These are phyloP conservation scores for Callyntrura guangdongensis DNA, from an alignment of 2,888 invertebrate species.

Conservation along the genomic window DNA sequence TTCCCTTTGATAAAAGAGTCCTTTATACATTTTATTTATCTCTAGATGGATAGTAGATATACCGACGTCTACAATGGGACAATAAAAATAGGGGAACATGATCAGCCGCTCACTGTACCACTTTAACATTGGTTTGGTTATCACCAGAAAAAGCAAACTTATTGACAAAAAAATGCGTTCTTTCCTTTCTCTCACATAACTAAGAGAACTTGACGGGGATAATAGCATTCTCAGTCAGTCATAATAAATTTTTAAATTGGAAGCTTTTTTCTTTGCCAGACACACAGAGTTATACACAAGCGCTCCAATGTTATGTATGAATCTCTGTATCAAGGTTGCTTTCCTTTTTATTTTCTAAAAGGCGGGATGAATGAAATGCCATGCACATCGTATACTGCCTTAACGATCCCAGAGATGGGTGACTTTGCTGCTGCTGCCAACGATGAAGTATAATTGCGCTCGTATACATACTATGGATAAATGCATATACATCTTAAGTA, in stretches of 20 bases:
- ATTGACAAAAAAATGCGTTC: too few relatives aligned
- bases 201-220: slow-evolving; percentile 1
- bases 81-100: not conserved
- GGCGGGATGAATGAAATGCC: not conserved
- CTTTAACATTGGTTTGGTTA: too few relatives aligned
- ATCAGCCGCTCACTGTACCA: too few relatives aligned
- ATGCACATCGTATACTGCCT: not conserved
- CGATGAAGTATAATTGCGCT: not conserved
- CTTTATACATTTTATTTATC: not conserved
- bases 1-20: slow-evolving; percentile 28
- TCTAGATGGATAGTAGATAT: not conserved
- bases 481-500: not conserved
- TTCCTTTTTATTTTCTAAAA: too few relatives aligned
- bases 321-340: too few relatives aligned
- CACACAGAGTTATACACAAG: not conserved
- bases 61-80: not conserved
- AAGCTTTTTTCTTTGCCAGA: not conserved
- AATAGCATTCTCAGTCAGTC: not conserved
- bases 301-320: not conserved
- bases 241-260: slow-evolving; percentile 10
- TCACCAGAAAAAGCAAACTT: too few relatives aligned
- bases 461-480: not conserved
- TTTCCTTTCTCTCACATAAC: too few relatives aligned
- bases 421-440: slow-evolving; percentile 2
- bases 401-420: slow-evolving; percentile 24